Evolutionary conservation across 2,113 vertebrate genomes (phyloP).

Genomic region (Ceuthmochares aereus): DNA sequence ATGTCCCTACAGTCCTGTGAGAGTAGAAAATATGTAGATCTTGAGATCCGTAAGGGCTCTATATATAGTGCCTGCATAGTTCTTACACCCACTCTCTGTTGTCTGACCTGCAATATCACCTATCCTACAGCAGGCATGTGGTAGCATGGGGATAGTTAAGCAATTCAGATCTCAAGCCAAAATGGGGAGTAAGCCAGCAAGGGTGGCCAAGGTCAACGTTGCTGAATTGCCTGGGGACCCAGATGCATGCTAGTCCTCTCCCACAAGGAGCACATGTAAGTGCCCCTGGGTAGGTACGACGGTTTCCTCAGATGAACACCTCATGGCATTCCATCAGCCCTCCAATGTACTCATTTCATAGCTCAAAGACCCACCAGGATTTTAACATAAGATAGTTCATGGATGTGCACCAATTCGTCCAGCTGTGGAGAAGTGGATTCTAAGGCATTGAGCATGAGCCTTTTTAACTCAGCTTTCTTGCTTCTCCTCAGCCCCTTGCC

Average conservation of each 20-base stretch:
- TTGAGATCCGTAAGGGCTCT: not conserved
- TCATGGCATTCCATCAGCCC: not conserved
- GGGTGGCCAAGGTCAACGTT: not conserved
- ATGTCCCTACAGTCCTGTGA: not conserved
- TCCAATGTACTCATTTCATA: not conserved
- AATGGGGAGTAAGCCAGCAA: not conserved
- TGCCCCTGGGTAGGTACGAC: not conserved
- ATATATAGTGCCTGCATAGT: not conserved
- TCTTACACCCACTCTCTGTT: fast-evolving
- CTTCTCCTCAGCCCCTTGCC: not conserved
- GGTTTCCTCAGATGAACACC: not conserved
- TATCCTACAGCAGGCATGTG: not conserved
- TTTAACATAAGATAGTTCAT: not conserved
- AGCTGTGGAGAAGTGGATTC: not conserved
- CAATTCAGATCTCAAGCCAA: not conserved
- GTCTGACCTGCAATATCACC: not conserved
- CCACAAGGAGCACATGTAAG: not conserved
- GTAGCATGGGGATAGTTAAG: not conserved
- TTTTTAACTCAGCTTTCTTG: not conserved
- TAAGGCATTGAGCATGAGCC: not conserved
- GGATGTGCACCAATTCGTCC: not conserved
- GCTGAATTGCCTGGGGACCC: not conserved
- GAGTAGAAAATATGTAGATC: not conserved
- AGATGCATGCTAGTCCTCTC: not conserved
- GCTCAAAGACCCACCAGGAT: not conserved